A percentile compares a stretch with the other conserved stretches of the same genome.
These are phyloP conservation scores for Chrysopilus asiliformis DNA, from an alignment of 2,888 invertebrate genomes.

Conservation along the genomic window DNA sequence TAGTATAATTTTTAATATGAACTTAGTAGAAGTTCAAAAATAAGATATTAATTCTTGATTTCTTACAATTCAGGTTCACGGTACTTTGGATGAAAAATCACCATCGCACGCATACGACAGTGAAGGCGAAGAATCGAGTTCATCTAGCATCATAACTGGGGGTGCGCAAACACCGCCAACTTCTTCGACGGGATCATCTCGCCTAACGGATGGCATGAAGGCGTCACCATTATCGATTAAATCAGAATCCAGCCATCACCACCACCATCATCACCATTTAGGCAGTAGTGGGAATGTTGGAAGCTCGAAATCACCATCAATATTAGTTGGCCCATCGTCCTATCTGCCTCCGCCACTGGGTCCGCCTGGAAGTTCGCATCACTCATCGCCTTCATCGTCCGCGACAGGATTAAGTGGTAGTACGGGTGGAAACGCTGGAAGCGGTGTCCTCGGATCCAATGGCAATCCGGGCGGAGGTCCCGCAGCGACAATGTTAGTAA, in stretches of 20 bases:
- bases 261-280: constrained; percentile 16
- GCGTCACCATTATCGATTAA: constrained; percentile 35
- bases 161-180: constrained; percentile 36
- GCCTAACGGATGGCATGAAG: constrained; percentile 24
- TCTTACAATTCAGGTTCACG: constrained; percentile 45
- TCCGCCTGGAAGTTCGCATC: constrained; percentile 22
- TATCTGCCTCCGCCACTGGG: constrained; percentile 33
- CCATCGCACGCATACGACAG: constrained; percentile 63
- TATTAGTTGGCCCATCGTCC: constrained; percentile 24
- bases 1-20: constrained; percentile 13
- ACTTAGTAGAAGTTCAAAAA: neutral
- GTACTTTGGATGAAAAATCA: constrained; percentile 50
- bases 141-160: constrained; percentile 45
- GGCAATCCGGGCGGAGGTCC: constrained; percentile 18
- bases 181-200: constrained; percentile 19
- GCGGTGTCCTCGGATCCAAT: too few species aligned
- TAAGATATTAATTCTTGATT: neutral
- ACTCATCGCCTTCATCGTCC: constrained; percentile 25
- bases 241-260: constrained; percentile 26
- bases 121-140: constrained; percentile 77
- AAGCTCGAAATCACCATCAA: constrained; percentile 13
- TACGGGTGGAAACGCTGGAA: too few species aligned
- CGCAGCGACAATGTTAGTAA: constrained; percentile 27
- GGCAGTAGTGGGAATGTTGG: constrained; percentile 18
- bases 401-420: constrained; percentile 20